Evolutionary conservation across 2,888 invertebrate species (phyloP).

Genomic region (Ormyrus rosae): DNA sequence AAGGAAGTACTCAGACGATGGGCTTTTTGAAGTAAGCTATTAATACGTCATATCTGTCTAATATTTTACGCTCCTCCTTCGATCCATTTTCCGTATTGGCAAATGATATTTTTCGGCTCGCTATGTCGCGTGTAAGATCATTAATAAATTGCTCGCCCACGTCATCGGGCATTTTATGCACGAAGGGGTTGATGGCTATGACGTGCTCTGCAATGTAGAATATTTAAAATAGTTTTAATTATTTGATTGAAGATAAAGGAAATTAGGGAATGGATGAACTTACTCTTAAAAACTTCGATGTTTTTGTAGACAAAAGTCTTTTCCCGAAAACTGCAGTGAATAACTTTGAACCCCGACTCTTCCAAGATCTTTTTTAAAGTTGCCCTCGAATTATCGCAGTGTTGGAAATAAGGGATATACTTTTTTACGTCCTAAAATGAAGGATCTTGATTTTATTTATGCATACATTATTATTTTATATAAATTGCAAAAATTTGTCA

Average conservation of each 20-base stretch:
- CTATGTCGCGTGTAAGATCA: slow-evolving; percentile 79
- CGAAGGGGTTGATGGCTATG: slow-evolving; percentile 84
- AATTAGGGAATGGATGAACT: slow-evolving; percentile 11
- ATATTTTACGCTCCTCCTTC: slow-evolving; percentile 75
- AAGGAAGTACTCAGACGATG: neutral
- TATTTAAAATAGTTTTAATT: neutral
- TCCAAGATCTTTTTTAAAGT: slow-evolving; percentile 78
- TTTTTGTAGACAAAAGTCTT: slow-evolving; percentile 80
- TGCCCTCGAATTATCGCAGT: slow-evolving; percentile 79
- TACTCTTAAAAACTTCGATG: slow-evolving; percentile 77
- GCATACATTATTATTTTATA: neutral
- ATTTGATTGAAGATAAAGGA: neutral
- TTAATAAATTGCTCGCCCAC: slow-evolving; percentile 80
- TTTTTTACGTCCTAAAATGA: slow-evolving; percentile 78
- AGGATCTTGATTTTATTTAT: neutral
- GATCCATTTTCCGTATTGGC: slow-evolving; percentile 74
- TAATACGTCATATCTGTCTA: slow-evolving; percentile 70
- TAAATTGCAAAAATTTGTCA: neutral
- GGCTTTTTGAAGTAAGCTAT: slow-evolving; percentile 70
- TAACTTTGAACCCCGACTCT: slow-evolving; percentile 80
- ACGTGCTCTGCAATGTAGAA: slow-evolving; percentile 79
- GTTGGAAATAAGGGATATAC: slow-evolving; percentile 83
- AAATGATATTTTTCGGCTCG: slow-evolving; percentile 75
- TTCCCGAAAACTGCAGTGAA: slow-evolving; percentile 79
- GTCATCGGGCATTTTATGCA: slow-evolving; percentile 79